These are phyloP conservation scores for Hylaeus volcanicus DNA, from an alignment of 1,140 invertebrate species.

Conservation along the genomic window DNA sequence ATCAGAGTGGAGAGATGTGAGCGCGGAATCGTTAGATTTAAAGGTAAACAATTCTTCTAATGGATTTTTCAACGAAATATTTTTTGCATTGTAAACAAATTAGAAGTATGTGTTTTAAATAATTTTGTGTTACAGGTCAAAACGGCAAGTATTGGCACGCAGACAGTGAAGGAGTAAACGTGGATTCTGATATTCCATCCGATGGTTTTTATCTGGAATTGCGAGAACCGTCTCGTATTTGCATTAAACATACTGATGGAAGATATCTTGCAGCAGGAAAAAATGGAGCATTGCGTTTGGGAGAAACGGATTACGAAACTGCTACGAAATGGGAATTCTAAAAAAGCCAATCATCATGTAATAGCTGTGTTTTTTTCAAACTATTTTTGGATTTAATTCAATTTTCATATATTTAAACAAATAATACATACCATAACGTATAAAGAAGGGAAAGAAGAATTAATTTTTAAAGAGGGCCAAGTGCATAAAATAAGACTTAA, in stretches of 20 bases:
- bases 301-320: slow-evolving; percentile 86
- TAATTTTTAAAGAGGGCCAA: no score
- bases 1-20: slow-evolving; percentile 94
- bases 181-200: slow-evolving; percentile 90
- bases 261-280: slow-evolving; percentile 95
- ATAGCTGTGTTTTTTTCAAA: slow-evolving; percentile 30
- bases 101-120: not conserved
- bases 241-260: slow-evolving; percentile 90
- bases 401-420: not conserved
- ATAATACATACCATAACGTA: not conserved
- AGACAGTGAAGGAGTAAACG: slow-evolving; percentile 91
- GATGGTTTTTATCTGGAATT: slow-evolving; percentile 96
- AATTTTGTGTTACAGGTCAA: slow-evolving; percentile 84
- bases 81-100: no score
- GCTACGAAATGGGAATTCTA: slow-evolving; percentile 98
- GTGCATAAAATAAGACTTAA: not conserved
- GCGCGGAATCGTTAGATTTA: slow-evolving; percentile 94
- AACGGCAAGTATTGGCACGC: slow-evolving; percentile 97
- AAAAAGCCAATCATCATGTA: slow-evolving; percentile 59
- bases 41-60: slow-evolving; percentile 84
- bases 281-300: slow-evolving; percentile 94
- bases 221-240: slow-evolving; percentile 93
- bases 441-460: no score
- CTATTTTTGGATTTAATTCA: not conserved
- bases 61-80: no score